These are phyloP conservation scores for Drosophila engyochracea DNA, from an alignment of 2,888 invertebrate species.

Conservation along the genomic window DNA sequence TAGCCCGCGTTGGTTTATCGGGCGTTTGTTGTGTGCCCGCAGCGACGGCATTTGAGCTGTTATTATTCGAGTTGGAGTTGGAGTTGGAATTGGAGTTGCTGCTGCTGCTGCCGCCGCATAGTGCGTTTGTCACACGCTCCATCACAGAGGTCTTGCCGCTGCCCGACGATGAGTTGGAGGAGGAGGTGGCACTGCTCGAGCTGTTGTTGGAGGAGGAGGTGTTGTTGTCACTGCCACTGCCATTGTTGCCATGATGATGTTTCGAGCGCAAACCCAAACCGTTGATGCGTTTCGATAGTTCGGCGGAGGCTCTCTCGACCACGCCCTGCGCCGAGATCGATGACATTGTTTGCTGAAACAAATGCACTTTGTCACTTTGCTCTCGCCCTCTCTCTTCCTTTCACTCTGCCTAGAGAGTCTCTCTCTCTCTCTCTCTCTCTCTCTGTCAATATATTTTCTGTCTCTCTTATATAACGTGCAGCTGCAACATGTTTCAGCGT, in stretches of 20 bases:
- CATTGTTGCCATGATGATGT: conserved; percentile 85
- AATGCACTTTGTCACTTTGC: conserved; percentile 78
- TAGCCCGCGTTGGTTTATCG: conserved; percentile 78
- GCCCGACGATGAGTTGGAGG: conserved; percentile 62
- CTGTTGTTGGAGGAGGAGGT: conserved; percentile 54
- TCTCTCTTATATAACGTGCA: conserved; percentile 36
- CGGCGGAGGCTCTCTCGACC: conserved; percentile 96
- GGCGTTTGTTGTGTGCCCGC: conserved; percentile 63
- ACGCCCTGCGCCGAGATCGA: conserved; percentile 95
- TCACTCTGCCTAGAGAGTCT: neutral
- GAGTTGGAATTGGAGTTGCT: conserved; percentile 77
- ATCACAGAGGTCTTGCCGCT: conserved; percentile 90
- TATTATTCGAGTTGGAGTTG: conserved; percentile 75
- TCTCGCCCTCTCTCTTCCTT: conserved; percentile 22
- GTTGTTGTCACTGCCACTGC: conserved; percentile 43
- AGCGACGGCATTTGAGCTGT: conserved; percentile 58
- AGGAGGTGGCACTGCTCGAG: conserved; percentile 66
- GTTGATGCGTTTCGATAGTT: conserved; percentile 95
- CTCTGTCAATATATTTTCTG: conserved; percentile 7
- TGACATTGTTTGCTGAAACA: conserved; percentile 88
- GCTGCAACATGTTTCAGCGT: conserved; percentile 32
- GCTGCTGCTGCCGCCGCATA: conserved; percentile 89
- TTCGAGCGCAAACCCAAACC: conserved; percentile 90
- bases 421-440: conserved; percentile 1
- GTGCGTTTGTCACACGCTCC: conserved; percentile 94